Evolutionary conservation across 2,888 invertebrate genomes (phyloP).

Genomic region (Amiota communis): DNA sequence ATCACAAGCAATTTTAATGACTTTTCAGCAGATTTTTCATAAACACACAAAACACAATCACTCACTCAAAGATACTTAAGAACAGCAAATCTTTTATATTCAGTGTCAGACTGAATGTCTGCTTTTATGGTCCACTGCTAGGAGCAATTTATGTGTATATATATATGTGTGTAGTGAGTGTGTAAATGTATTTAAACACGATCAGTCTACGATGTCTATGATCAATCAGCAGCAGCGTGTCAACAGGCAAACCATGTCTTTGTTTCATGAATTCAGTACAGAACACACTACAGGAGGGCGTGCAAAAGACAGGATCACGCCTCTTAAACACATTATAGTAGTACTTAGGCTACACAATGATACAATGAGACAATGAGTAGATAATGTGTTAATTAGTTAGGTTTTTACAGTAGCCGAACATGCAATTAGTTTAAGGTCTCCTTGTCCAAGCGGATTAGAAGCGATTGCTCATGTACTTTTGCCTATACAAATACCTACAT

Average conservation of each 20-base stretch:
- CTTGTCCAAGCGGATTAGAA: constrained; percentile 1
- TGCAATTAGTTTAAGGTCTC: constrained; percentile 20
- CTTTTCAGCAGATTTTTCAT: neutral
- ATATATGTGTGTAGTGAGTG: neutral
- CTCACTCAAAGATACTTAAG: neutral
- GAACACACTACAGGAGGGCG: constrained; percentile 60
- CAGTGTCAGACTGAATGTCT: no score
- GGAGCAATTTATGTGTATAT: no score
- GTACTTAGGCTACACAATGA: constrained; percentile 25
- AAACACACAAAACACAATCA: constrained; percentile 31
- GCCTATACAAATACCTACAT: no score
- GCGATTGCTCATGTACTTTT: neutral
- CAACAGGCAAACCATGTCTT: constrained; percentile 31
- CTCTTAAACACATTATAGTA: constrained; percentile 58
- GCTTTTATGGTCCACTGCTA: neutral
- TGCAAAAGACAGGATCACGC: constrained; percentile 65
- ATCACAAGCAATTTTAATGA: neutral
- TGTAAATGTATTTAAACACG: neutral
- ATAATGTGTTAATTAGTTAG: constrained; percentile 65
- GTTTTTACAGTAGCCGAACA: constrained; percentile 30
- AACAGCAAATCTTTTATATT: neutral
- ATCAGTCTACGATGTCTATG: constrained; percentile 44
- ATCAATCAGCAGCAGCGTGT: constrained; percentile 59
- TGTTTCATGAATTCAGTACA: constrained; percentile 1
- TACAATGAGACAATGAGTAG: constrained; percentile 60